These are phyloP conservation scores for Leucophenga maculata DNA, from an alignment of 2,888 invertebrate genomes.

Conservation along the genomic window DNA sequence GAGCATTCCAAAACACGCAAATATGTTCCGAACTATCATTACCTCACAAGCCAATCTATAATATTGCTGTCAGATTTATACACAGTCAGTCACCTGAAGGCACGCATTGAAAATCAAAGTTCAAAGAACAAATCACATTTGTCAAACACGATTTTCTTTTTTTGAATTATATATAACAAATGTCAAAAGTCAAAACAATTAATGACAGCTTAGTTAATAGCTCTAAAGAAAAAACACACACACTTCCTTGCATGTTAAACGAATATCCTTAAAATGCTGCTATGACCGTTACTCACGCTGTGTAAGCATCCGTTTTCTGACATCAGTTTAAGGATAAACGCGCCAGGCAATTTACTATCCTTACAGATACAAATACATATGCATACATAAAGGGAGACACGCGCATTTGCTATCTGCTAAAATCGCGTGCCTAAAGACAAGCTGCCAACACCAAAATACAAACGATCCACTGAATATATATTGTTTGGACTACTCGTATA, in stretches of 20 bases:
- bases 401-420: neutral
- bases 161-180: slow-evolving; percentile 8
- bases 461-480: too few species aligned
- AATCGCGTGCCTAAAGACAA: slow-evolving; percentile 21
- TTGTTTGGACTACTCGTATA: neutral
- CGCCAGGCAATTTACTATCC: too few species aligned
- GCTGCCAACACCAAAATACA: neutral
- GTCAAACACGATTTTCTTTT: neutral
- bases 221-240: slow-evolving; percentile 38
- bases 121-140: neutral
- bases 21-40: too few species aligned
- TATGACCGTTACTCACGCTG: too few species aligned
- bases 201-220: slow-evolving; percentile 65
- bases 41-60: too few species aligned
- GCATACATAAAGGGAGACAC: too few species aligned
- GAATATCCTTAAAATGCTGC: neutral
- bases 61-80: too few species aligned
- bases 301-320: neutral
- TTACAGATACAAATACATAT: too few species aligned
- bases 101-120: too few species aligned
- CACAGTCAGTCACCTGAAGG: too few species aligned
- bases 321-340: neutral
- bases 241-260: neutral
- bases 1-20: too few species aligned
- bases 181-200: slow-evolving; percentile 56